These are phyloP conservation scores for Neodiprion fabricii DNA, from an alignment of 1,140 invertebrate genomes.

Conservation along the genomic window DNA sequence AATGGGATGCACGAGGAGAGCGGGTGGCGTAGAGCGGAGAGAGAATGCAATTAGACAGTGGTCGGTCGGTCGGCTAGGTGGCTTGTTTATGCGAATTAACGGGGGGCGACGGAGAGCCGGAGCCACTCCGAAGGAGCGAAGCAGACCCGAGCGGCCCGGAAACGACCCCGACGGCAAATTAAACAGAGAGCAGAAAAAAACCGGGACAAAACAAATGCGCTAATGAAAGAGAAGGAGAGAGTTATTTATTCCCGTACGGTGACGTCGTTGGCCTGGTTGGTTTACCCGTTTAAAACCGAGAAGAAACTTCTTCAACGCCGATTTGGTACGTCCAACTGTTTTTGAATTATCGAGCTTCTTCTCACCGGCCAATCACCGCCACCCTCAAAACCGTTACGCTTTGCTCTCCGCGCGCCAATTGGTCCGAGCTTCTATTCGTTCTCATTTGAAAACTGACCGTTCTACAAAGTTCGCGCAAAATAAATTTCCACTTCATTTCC, in stretches of 20 bases:
- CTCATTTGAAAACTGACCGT: not conserved
- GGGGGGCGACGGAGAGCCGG: not conserved
- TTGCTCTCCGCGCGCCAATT: not conserved
- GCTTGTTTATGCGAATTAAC: slow-evolving; percentile 35
- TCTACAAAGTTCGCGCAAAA: not conserved
- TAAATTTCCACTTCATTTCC: not conserved
- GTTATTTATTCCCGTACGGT: no score
- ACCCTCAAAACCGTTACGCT: not conserved
- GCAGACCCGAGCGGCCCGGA: not conserved
- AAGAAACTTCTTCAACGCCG: no score
- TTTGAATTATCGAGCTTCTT: no score
- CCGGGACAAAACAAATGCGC: no score
- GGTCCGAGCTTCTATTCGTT: not conserved
- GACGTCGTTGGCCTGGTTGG: no score
- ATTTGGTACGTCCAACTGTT: no score
- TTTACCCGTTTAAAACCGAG: no score
- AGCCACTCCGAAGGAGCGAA: not conserved
- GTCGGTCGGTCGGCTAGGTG: slow-evolving; percentile 32
- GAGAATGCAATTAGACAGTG: slow-evolving; percentile 34
- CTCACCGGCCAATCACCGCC: not conserved
- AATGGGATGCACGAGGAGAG: slow-evolving; percentile 6
- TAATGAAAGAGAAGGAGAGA: no score
- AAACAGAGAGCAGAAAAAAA: no score
- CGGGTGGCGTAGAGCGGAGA: slow-evolving; percentile 19
- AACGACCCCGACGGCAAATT: no score